These are phyloP conservation scores for Drosophila setosimentum DNA, from an alignment of 2,888 invertebrate genomes.

Conservation along the genomic window DNA sequence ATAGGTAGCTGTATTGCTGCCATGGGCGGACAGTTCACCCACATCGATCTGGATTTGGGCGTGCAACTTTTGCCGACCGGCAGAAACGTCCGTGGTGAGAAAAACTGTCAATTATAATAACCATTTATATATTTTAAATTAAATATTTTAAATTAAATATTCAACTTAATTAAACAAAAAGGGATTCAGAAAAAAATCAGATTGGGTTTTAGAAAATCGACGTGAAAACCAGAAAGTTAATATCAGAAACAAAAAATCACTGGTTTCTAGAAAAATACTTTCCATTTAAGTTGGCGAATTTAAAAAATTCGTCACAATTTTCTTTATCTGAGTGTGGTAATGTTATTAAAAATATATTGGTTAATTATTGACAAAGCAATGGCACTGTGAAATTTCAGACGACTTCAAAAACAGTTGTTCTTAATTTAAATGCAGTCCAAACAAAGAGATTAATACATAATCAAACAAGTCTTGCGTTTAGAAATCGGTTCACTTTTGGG, in stretches of 20 bases:
- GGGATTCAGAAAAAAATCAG: too few relatives aligned
- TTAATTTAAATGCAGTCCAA: neutral
- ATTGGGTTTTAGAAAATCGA: too few relatives aligned
- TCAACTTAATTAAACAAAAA: neutral
- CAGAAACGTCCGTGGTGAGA: conserved; percentile 86
- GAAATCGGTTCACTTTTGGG: neutral
- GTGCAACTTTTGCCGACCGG: conserved; percentile 86
- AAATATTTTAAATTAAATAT: neutral
- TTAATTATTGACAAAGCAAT: neutral
- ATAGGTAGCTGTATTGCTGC: conserved; percentile 82
- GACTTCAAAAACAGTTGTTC: neutral
- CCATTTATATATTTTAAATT: neutral
- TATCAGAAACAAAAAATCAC: too few relatives aligned
- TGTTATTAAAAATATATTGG: too few relatives aligned
- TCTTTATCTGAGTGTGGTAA: too few relatives aligned
- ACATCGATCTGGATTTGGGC: conserved; percentile 85
- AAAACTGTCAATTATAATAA: conserved; percentile 85
- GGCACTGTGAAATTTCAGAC: neutral
- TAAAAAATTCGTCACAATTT: too few relatives aligned
- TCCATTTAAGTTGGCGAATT: too few relatives aligned
- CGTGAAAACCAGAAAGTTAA: too few relatives aligned
- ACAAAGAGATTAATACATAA: neutral
- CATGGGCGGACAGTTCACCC: conserved; percentile 83
- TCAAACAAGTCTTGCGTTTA: neutral
- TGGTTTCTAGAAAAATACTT: too few relatives aligned